These are phyloP conservation scores for Holotrichia oblita DNA, from an alignment of 1,140 invertebrate species.

Conservation along the genomic window DNA sequence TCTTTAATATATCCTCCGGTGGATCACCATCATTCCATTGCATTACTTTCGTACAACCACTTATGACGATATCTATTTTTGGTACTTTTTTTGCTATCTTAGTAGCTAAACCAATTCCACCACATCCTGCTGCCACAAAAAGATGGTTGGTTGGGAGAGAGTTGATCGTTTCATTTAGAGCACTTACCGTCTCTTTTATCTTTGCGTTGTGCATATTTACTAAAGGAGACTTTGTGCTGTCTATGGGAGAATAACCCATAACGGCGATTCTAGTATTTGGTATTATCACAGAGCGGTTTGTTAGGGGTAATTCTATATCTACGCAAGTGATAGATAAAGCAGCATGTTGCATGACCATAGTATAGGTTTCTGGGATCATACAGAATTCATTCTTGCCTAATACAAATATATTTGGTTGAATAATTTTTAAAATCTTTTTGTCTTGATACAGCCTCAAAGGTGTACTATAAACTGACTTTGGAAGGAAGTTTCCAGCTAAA, in stretches of 20 bases:
- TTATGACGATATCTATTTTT: not conserved
- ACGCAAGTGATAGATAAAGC: not conserved
- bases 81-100: not conserved
- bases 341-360: not conserved
- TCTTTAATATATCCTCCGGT: not conserved
- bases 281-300: not conserved
- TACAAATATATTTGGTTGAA: not conserved
- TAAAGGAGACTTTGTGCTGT: not conserved
- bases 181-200: not conserved
- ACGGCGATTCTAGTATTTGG: not conserved
- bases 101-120: not conserved
- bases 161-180: not conserved
- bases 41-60: not conserved
- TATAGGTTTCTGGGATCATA: not conserved
- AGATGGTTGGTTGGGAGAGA: not conserved
- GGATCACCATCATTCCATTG: not conserved
- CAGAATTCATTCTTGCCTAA: not conserved
- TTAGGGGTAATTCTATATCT: not conserved
- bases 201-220: not conserved
- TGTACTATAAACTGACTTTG: not conserved
- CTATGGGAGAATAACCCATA: not conserved
- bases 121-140: conserved; percentile 7
- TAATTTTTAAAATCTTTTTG: not conserved
- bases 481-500: not conserved
- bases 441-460: not conserved